These are phyloP conservation scores for Gopherus flavomarginatus DNA, from an alignment of 2,113 vertebrate genomes.

Conservation along the genomic window DNA sequence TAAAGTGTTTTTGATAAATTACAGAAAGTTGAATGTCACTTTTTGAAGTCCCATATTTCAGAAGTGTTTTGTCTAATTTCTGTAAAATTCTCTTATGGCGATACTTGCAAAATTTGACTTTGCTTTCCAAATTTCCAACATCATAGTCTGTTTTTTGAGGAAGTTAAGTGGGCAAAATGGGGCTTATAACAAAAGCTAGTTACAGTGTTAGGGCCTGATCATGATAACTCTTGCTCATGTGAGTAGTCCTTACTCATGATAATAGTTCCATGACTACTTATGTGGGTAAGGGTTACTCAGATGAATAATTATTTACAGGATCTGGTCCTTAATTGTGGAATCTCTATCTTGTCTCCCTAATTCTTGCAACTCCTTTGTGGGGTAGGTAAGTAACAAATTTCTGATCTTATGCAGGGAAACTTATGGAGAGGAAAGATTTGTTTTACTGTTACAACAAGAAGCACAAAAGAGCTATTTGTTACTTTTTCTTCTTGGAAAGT, in stretches of 20 bases:
- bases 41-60: not conserved
- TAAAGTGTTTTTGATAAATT: not conserved
- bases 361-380: not conserved
- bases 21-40: accelerated
- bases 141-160: not conserved
- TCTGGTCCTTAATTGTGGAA: not conserved
- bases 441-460: not conserved
- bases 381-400: not conserved
- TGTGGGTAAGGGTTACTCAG: not conserved
- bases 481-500: not conserved
- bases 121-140: not conserved
- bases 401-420: not conserved
- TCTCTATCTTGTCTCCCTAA: not conserved
- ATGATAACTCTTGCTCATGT: not conserved
- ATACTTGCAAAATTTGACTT: not conserved
- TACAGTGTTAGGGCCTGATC: not conserved
- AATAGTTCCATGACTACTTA: accelerated
- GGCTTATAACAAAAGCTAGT: not conserved
- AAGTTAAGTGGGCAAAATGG: not conserved
- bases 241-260: not conserved
- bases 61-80: not conserved
- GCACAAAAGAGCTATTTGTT: not conserved
- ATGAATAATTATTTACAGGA: not conserved
- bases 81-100: not conserved
- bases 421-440: not conserved